Percentiles rank a stretch among this genome's conserved stretches.
Conservation (phyloP, 2,113 vertebrate genomes). For the Malurus melanocephalus region DNA sequence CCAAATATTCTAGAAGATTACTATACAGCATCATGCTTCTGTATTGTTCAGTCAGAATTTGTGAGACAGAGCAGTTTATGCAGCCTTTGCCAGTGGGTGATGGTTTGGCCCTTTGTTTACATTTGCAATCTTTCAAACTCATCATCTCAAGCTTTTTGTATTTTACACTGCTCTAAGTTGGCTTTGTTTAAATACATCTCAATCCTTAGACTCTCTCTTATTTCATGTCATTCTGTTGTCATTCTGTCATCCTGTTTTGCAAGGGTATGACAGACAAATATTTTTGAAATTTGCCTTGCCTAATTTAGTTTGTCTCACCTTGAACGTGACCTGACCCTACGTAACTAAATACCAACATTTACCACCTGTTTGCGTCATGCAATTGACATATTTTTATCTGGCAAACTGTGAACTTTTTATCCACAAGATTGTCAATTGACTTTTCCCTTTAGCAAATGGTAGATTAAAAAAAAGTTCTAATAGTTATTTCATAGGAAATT, state of each 20-base stretch:
- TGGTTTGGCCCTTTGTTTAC: neutral
- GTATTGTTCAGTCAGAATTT: neutral
- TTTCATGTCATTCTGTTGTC: neutral
- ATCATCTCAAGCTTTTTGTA: neutral
- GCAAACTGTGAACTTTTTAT: neutral
- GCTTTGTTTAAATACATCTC: neutral
- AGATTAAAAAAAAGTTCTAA: neutral
- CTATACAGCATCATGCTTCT: neutral
- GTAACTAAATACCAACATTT: neutral
- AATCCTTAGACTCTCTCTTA: neutral
- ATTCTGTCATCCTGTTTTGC: neutral
- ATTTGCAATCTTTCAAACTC: neutral
- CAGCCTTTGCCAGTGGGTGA: neutral
- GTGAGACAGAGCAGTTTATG: neutral
- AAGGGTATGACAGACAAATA: neutral
- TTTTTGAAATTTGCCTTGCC: constrained; percentile 32
- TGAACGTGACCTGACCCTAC: neutral
- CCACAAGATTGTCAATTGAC: neutral
- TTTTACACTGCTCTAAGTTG: constrained; percentile 19
- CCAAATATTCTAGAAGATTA: neutral
- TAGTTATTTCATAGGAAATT: neutral
- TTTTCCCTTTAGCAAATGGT: neutral
- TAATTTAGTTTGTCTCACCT: constrained; percentile 40
- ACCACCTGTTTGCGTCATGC: neutral
- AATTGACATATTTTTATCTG: neutral